Conservation (phyloP, 2,113 vertebrate species). For the Ailuropoda melanoleuca region DNA sequence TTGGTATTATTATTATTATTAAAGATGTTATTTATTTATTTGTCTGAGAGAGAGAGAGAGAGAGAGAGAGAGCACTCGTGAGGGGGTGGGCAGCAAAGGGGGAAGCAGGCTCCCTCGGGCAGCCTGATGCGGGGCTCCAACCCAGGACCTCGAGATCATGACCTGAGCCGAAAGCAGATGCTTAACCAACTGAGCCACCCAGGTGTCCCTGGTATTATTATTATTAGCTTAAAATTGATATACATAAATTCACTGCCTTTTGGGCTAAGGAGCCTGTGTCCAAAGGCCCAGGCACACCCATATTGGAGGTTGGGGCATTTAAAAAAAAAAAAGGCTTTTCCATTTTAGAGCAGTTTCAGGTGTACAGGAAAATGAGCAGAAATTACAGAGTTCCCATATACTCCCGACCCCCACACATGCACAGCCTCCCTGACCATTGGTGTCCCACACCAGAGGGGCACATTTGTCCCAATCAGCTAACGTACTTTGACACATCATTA, state of each 20-base stretch:
- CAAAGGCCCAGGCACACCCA: background rate
- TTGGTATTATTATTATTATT: background rate
- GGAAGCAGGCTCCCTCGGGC: too few relatives aligned
- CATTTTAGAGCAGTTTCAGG: background rate
- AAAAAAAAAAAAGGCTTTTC: background rate
- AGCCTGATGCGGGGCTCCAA: too few relatives aligned
- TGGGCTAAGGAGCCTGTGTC: too few relatives aligned
- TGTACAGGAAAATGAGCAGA: background rate
- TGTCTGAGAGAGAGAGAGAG: background rate
- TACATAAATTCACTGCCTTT: background rate
- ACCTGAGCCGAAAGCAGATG: too few relatives aligned
- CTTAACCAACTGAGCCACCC: too few relatives aligned
- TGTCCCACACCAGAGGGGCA: background rate
- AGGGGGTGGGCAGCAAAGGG: background rate
- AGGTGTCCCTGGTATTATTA: background rate
- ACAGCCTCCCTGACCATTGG: too few relatives aligned
- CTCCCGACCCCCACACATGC: fast-evolving
- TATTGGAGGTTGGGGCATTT: background rate
- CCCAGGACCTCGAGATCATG: too few relatives aligned
- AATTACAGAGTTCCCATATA: background rate
- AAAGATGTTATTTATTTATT: background rate
- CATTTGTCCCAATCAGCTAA: background rate
- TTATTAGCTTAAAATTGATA: background rate
- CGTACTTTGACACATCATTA: background rate
- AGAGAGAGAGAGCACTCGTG: background rate